Evolutionary conservation across 2,888 invertebrate species (phyloP), one percentile per base, ranked within the genome.

Genomic region (Xylocampa areola): DNA sequence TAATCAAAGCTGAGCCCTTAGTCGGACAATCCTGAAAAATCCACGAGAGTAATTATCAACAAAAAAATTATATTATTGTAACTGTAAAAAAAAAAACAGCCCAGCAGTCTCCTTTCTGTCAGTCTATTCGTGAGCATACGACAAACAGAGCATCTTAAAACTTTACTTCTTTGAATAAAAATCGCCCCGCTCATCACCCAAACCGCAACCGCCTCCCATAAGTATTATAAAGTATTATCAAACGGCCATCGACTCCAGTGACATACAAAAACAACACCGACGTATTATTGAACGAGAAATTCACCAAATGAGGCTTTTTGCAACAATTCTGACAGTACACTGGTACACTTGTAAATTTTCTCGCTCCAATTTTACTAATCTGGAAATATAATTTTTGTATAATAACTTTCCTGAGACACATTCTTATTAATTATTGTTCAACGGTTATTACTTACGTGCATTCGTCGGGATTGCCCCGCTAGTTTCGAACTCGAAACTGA

Each of bases 201-300:
- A 6, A 4, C 4, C 45, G 1, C 33, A 44, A 23, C 33, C 10
- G 14, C 25, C 36, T 32, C 52, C 53, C 47, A 61, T 62, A 53
- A 36, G 58, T 62, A 67, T 57, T 59, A 37, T 23, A 55, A 60
- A 55, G 65, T 58, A 73, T 74, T 79, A 76, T 76, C 79, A 81
- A 76, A 71, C 72, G 72, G 73, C 53, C 75, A 77, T 73, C 70
- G 73, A 75, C 77, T 72, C 61, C 29, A 13, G 11, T 55, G 36
- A 45, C 57, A 66, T 17, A 65, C 54, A 77, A 81, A 79, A 76
- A 79, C 51, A 19, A 45, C 59, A 53, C 58, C 32, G 44, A 58
- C 39, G 39, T 64, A 40, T 47, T 58, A 75, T 70, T 64, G 43
- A 44, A 29, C 32, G 33, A 29, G 43, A 54, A 45, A 73, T 72